A percentile compares a stretch with the other conserved stretches of the same genome.
phyloP scores from a whole-genome alignment of 2,113 vertebrate species.

The Madoqua kirkii region DNA sequence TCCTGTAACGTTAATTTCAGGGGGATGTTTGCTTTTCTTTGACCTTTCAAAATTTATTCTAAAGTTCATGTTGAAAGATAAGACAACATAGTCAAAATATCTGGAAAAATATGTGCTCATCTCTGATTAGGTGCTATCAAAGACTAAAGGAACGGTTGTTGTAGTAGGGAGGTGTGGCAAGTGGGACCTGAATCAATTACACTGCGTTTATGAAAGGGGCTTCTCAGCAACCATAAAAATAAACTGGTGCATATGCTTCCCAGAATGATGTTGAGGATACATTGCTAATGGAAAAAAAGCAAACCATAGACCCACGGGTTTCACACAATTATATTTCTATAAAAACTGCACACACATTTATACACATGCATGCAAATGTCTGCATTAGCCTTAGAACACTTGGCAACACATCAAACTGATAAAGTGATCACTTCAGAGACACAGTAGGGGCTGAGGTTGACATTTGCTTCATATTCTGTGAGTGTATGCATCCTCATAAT shows the following conservation, averaged over 20 bases:
- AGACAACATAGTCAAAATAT: background rate
- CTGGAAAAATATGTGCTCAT: background rate
- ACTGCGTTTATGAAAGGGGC: background rate
- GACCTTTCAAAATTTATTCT: conserved; percentile 17
- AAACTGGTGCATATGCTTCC: background rate
- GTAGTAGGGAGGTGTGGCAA: background rate
- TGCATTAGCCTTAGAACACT: background rate
- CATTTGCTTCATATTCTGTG: background rate
- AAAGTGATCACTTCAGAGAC: background rate
- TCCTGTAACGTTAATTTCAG: background rate
- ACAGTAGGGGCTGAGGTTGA: background rate
- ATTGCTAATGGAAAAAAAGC: background rate
- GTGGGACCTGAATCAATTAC: background rate
- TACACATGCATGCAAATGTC: background rate
- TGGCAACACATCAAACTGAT: background rate
- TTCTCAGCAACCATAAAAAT: background rate
- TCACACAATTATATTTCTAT: background rate
- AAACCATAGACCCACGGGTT: background rate
- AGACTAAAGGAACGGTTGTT: background rate
- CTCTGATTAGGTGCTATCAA: background rate
- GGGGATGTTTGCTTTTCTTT: background rate
- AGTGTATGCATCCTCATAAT: background rate
- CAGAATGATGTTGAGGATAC: background rate
- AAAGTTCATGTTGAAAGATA: conserved; percentile 6
- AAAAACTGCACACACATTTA: background rate